Conservation (phyloP, 2,888 invertebrate species). For the Drosophila pegasa region DNA sequence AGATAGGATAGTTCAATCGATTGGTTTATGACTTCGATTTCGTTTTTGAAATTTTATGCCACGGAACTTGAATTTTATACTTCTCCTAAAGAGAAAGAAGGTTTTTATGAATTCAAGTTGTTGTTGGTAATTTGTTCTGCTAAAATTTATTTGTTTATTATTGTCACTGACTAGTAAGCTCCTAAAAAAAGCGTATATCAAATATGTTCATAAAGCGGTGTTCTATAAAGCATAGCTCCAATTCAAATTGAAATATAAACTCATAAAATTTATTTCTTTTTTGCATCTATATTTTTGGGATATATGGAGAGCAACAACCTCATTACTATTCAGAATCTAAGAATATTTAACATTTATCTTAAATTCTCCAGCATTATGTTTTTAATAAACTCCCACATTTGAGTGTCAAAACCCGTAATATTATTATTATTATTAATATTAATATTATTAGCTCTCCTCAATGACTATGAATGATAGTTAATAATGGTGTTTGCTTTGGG, state of each 20-base stretch:
- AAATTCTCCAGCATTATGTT: too few species aligned
- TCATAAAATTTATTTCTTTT: too few species aligned
- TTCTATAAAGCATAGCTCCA: too few species aligned
- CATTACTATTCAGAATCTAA: background rate
- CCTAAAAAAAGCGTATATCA: too few species aligned
- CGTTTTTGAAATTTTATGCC: background rate
- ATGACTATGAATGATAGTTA: background rate
- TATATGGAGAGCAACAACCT: background rate
- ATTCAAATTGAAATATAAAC: too few species aligned
- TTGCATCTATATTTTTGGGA: too few species aligned
- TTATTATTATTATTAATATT: background rate
- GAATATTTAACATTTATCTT: background rate
- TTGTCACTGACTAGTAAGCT: too few species aligned
- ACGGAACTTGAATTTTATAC: background rate
- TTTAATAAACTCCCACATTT: too few species aligned
- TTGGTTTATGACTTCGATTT: background rate
- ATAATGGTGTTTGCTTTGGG: slow-evolving; percentile 11
- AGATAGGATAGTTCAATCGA: background rate
- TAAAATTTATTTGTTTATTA: background rate
- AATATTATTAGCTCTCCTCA: background rate
- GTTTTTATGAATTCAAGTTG: background rate
- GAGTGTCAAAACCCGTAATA: too few species aligned
- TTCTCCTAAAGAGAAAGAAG: background rate
- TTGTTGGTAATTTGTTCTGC: background rate
- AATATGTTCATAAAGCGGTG: too few species aligned